Percentiles rank a stretch among this genome's conserved stretches.
Conservation (phyloP, 1,140 invertebrate species). For the Drosophila pseudoobscura region DNA sequence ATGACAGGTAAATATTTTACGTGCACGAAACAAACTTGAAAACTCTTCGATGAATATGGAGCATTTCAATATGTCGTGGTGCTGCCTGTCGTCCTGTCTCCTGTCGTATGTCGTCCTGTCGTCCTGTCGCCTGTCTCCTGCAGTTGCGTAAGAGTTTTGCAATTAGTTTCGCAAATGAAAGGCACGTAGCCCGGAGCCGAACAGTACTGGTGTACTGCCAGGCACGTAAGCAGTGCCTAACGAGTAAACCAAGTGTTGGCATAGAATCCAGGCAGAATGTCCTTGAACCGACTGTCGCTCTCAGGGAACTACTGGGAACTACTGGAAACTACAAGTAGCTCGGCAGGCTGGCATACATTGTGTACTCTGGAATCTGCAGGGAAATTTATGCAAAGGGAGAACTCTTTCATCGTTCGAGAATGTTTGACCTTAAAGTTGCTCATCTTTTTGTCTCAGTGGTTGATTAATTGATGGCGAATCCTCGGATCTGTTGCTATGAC, state of each 20-base stretch:
- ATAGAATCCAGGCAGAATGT: neutral
- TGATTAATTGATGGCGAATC: slow-evolving; percentile 24
- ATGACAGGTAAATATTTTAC: slow-evolving; percentile 79
- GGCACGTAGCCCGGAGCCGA: slow-evolving; percentile 31
- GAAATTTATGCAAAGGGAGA: neutral
- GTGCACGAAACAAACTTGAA: slow-evolving; percentile 46
- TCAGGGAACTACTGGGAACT: too few species aligned
- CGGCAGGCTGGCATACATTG: neutral
- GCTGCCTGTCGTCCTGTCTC: slow-evolving; percentile 9
- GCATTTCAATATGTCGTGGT: slow-evolving; percentile 31
- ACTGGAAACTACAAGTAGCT: neutral
- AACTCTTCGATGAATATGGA: slow-evolving; percentile 38
- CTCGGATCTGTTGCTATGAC: neutral
- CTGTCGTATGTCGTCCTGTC: neutral
- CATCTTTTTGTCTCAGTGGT: slow-evolving; percentile 8
- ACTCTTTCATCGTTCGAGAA: neutral
- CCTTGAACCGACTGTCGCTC: slow-evolving; percentile 8
- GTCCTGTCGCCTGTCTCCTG: slow-evolving; percentile 13
- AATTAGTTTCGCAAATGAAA: slow-evolving; percentile 54
- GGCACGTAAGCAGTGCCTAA: slow-evolving; percentile 35
- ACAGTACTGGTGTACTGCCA: slow-evolving; percentile 6
- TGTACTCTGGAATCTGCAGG: neutral
- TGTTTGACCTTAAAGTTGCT: neutral
- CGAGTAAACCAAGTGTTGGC: slow-evolving; percentile 16
- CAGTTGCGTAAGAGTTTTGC: slow-evolving; percentile 47